Evolutionary conservation across 2,888 invertebrate species (phyloP).

Genomic region (Notodonta dromedarius): DNA sequence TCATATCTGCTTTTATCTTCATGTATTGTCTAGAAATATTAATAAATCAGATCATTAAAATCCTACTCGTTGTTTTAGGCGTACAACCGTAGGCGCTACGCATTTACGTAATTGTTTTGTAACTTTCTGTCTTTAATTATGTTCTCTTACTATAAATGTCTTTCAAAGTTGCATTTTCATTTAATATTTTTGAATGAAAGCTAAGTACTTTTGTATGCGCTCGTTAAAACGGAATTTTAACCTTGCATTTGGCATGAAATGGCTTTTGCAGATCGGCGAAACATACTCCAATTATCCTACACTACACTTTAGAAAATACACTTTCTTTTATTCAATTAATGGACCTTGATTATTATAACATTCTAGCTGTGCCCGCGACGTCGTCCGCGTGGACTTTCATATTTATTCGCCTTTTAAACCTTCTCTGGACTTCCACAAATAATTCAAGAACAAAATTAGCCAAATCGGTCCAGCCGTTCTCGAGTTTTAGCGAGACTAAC

Average conservation of each 20-base stretch:
- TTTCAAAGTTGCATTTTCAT: conserved; percentile 26
- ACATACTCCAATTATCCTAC: conserved; percentile 26
- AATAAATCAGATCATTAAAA: conserved; percentile 16
- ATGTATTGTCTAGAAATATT: conserved; percentile 16
- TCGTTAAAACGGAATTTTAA: conserved; percentile 23
- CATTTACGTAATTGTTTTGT: conserved; percentile 16
- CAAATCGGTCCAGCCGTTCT: no score
- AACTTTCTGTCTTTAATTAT: conserved; percentile 13
- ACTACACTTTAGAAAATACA: conserved; percentile 8
- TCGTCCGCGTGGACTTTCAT: no score
- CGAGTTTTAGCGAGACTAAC: no score
- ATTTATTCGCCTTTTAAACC: no score
- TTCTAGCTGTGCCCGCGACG: no score
- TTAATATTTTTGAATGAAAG: conserved; percentile 26
- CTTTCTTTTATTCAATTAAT: no score
- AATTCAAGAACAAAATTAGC: no score
- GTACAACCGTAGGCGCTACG: neutral
- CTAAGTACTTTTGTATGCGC: conserved; percentile 24
- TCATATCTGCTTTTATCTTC: neutral
- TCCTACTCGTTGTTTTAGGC: conserved; percentile 20
- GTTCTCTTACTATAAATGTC: conserved; percentile 18
- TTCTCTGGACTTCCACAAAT: no score
- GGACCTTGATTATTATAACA: no score
- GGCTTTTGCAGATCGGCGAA: conserved; percentile 12
- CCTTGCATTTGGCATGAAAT: conserved; percentile 1